These are phyloP conservation scores for Philypnodon macrostomus DNA, from an alignment of 2,797 vertebrate species.

Conservation along the genomic window DNA sequence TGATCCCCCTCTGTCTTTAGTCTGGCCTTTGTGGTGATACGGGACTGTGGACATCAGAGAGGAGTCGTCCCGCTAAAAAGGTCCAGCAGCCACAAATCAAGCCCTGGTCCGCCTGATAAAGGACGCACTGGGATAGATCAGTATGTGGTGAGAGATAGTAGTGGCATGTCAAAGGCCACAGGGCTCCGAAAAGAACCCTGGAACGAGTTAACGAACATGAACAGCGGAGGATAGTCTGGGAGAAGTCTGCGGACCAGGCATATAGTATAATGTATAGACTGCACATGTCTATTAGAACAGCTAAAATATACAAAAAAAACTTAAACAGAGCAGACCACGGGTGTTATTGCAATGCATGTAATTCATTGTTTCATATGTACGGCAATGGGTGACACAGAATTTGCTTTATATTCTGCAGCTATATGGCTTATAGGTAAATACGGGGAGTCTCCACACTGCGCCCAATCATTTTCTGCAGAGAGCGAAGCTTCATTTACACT, in stretches of 20 bases:
- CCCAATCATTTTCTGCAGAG: constrained; percentile 47
- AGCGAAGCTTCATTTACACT: constrained; percentile 59
- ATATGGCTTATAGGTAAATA: constrained; percentile 12
- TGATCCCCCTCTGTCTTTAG: constrained; percentile 44
- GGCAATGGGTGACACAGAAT: constrained; percentile 1
- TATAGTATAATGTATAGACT: too few relatives aligned
- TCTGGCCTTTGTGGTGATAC: constrained; percentile 41
- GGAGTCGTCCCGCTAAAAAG: constrained; percentile 38
- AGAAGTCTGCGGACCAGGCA: constrained; percentile 16
- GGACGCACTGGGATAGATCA: constrained; percentile 55
- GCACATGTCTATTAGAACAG: too few relatives aligned
- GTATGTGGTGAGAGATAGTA: constrained; percentile 64
- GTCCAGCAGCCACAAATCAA: constrained; percentile 62
- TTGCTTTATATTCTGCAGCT: not conserved
- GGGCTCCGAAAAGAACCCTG: constrained; percentile 37
- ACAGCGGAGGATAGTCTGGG: constrained; percentile 12
- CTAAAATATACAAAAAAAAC: not conserved
- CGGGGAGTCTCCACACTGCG: constrained; percentile 18
- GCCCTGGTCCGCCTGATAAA: constrained; percentile 53
- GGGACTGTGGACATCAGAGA: constrained; percentile 40
- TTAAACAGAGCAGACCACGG: too few relatives aligned
- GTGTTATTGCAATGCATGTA: too few relatives aligned
- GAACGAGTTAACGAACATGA: constrained; percentile 38
- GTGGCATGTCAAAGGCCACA: constrained; percentile 62
- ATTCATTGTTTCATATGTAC: constrained; percentile 2